Evolutionary conservation across 2,888 invertebrate species (phyloP).

Genomic region (Beris chalybata): DNA sequence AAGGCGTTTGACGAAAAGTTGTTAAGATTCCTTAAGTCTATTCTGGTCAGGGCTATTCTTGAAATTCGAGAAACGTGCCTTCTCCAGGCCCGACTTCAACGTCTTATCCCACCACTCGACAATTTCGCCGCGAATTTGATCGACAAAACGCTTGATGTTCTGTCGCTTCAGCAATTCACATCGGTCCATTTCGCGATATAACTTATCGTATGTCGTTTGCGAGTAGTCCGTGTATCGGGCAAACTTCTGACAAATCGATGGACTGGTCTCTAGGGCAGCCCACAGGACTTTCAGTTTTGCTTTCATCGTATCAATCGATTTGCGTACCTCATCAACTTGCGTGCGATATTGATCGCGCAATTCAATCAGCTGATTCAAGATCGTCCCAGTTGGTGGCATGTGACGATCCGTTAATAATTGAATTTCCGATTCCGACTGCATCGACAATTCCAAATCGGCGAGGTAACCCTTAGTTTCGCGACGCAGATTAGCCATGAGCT

Average conservation of each 20-base stretch:
- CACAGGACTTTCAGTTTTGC: conserved; percentile 69
- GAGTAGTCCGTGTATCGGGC: conserved; percentile 53
- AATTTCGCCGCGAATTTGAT: conserved; percentile 70
- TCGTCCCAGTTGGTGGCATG: conserved; percentile 64
- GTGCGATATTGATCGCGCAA: conserved; percentile 62
- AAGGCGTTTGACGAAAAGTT: no score
- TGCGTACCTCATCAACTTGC: conserved; percentile 62
- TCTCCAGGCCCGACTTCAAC: conserved; percentile 66
- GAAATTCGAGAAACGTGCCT: conserved; percentile 66
- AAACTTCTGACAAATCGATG: conserved; percentile 66
- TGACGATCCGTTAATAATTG: conserved; percentile 54
- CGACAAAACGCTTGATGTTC: conserved; percentile 66
- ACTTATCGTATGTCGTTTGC: conserved; percentile 48
- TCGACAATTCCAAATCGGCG: conserved; percentile 1
- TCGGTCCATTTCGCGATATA: conserved; percentile 68
- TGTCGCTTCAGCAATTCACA: conserved; percentile 75
- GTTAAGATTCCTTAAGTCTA: no score
- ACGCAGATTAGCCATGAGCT: conserved; percentile 51
- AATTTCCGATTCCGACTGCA: conserved; percentile 7
- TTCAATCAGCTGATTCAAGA: conserved; percentile 64
- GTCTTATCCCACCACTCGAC: conserved; percentile 75
- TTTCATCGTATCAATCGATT: conserved; percentile 63
- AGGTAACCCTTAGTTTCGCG: conserved; percentile 42
- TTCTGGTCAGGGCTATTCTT: no score
- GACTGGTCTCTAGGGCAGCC: conserved; percentile 72